phyloP scores from a whole-genome alignment of 2,797 vertebrate species.

The Caiman crocodilus region DNA sequence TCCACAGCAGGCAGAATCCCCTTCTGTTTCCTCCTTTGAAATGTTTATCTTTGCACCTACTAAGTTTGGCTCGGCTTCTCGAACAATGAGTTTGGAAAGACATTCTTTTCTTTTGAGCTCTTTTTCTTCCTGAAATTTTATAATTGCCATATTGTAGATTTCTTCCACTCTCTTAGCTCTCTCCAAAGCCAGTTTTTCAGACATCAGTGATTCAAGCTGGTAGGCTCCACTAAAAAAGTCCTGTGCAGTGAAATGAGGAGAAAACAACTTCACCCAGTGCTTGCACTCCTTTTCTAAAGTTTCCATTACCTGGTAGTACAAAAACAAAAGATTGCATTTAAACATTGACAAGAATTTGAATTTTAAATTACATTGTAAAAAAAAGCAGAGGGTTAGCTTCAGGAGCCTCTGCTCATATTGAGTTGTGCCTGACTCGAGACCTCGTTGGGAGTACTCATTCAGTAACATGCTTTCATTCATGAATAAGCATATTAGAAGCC shows the following conservation, averaged over 20 bases:
- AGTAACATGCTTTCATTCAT: not conserved
- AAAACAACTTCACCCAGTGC: slow-evolving; percentile 70
- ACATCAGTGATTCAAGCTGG: slow-evolving; percentile 44
- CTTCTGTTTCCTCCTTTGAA: slow-evolving; percentile 42
- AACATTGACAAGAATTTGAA: not conserved
- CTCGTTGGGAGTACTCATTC: not conserved
- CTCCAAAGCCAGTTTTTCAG: slow-evolving; percentile 54
- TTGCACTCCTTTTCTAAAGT: slow-evolving; percentile 29
- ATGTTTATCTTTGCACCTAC: slow-evolving; percentile 53
- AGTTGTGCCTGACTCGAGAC: not conserved
- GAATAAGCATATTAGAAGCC: not conserved
- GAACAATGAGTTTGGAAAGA: slow-evolving; percentile 43
- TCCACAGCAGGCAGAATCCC: slow-evolving; percentile 46
- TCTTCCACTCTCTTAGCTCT: slow-evolving; percentile 48
- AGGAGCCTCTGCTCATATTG: not conserved
- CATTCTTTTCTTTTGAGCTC: slow-evolving; percentile 38
- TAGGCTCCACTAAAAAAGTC: slow-evolving; percentile 56
- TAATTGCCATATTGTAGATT: slow-evolving; percentile 48
- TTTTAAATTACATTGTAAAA: not conserved
- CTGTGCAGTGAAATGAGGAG: slow-evolving; percentile 63
- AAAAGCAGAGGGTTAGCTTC: not conserved
- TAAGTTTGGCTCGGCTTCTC: slow-evolving; percentile 18
- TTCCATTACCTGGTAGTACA: not conserved
- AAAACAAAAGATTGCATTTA: slow-evolving; percentile 41
- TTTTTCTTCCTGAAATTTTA: slow-evolving; percentile 63